Evolutionary conservation across 2,113 vertebrate species (phyloP).

Genomic region (Menidia beryllina): DNA sequence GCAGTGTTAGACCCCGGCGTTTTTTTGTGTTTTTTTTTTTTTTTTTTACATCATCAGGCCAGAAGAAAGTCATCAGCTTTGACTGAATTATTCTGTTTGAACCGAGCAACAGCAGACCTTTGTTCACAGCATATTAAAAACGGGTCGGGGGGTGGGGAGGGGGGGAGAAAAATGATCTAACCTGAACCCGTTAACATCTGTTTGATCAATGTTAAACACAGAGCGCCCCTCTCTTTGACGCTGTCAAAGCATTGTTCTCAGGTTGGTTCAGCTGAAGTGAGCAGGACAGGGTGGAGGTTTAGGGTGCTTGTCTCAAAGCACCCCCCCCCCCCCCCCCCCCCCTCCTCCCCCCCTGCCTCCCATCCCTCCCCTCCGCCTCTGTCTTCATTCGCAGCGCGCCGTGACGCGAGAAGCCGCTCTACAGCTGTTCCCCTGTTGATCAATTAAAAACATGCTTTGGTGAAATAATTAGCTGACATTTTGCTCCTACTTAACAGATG

Average conservation of each 20-base stretch:
- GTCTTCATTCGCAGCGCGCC: constrained; percentile 53
- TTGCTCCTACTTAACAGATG: constrained; percentile 82
- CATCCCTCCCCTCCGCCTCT: neutral
- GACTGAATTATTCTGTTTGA: constrained; percentile 5
- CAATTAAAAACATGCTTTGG: constrained; percentile 84
- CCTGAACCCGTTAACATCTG: constrained; percentile 53
- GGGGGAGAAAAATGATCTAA: constrained; percentile 13
- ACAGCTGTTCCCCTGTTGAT: constrained; percentile 82
- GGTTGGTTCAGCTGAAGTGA: constrained; percentile 41
- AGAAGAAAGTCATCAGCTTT: neutral
- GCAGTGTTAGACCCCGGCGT: neutral
- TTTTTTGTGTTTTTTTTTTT: no score
- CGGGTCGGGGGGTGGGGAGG: neutral
- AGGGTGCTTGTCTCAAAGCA: constrained; percentile 31
- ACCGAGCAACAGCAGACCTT: constrained; percentile 20
- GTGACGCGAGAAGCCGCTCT: constrained; percentile 65
- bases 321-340: neutral
- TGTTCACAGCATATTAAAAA: constrained; percentile 13
- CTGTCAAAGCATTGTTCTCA: constrained; percentile 34
- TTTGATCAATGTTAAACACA: constrained; percentile 54
- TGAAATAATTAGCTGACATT: constrained; percentile 84
- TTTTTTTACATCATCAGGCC: neutral
- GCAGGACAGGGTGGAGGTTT: constrained; percentile 35
- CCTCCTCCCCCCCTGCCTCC: no score
- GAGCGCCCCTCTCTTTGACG: constrained; percentile 28